These are phyloP conservation scores for Psittacula echo DNA, from an alignment of 2,797 vertebrate genomes.

Conservation along the genomic window DNA sequence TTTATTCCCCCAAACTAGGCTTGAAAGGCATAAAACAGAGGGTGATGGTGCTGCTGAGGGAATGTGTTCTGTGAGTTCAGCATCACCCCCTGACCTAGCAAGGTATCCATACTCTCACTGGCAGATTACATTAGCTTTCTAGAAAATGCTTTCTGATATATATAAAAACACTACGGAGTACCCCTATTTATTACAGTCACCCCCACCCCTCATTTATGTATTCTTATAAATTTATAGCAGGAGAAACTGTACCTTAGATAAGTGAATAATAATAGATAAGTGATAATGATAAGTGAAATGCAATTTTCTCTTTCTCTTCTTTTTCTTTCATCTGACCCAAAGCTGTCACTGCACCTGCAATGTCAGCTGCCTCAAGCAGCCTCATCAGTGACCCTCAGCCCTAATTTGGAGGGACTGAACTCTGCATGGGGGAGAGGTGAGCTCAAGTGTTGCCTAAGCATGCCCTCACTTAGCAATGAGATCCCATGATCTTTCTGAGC, in stretches of 20 bases:
- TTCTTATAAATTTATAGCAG: neutral
- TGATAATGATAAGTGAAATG: neutral
- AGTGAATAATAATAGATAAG: too few species aligned
- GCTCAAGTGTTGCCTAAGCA: neutral
- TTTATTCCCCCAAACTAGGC: neutral
- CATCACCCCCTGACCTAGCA: neutral
- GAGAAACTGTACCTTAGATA: neutral
- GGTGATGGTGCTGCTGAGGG: neutral
- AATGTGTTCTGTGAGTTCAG: neutral
- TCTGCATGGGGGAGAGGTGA: slow-evolving; percentile 35
- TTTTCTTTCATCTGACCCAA: neutral
- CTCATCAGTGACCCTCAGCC: neutral
- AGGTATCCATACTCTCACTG: neutral
- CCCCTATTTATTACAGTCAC: neutral
- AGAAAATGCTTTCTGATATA: neutral
- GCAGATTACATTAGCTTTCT: neutral
- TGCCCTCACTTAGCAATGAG: slow-evolving; percentile 10
- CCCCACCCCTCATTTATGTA: neutral
- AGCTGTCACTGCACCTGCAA: neutral
- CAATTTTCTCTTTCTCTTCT: neutral
- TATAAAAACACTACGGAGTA: neutral
- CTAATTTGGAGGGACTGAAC: slow-evolving; percentile 36
- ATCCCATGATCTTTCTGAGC: neutral
- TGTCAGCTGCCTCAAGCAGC: neutral
- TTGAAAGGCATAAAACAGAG: neutral